Base-by-base conservation (phyloP, 2,888 invertebrate genomes). In the Dusona sp. region DNA sequence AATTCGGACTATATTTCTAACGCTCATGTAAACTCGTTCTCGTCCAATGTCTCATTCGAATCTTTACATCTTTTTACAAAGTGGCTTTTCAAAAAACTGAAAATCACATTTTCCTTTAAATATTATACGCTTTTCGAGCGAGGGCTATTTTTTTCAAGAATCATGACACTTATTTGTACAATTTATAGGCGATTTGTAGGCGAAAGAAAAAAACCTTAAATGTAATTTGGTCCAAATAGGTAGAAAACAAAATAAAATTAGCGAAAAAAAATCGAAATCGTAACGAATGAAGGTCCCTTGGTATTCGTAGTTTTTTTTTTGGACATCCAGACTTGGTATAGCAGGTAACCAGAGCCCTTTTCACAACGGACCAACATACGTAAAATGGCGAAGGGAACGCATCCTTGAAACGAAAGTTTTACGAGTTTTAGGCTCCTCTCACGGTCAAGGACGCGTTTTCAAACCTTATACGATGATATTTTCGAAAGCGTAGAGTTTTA, bases 291-390 rank as follows among this genome's bases (percentile, higher is more conserved):
- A 38, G 38, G 1, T 36, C 19, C 36, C 7, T 16, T 65, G 36
- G 36, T 75, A 6, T 38, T 75, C 33, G 61, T 54, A 25, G 54
- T 38, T 29, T 22, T 42, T 25, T n/a, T 16, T 38, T 57, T 6
- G 57, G 19, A 11, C 36, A 22, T 83, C 13, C 45, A 54, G 54
- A 22, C 42, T 19, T 16, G 57, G 79, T 25, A 11, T 6, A 45
- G 73, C 86, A 84, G 86, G 84, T 86, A 86, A 78, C 65, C 65
- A 54, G 67, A 54, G 80, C 78, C 84, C 81, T 82, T 86, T 75
- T 81, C 75, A 11, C 29, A 74, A 78, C 68, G 78, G 80, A 42
- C 65, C 81, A 65, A 42, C 29, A 29, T 19, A 7, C 67, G 51
- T 74, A 86, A 82, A 84, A 86, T 86, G 81, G 83, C 83, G 68